phyloP scores from a whole-genome alignment of 1,140 invertebrate species.

The Lepidurus arcticus region DNA sequence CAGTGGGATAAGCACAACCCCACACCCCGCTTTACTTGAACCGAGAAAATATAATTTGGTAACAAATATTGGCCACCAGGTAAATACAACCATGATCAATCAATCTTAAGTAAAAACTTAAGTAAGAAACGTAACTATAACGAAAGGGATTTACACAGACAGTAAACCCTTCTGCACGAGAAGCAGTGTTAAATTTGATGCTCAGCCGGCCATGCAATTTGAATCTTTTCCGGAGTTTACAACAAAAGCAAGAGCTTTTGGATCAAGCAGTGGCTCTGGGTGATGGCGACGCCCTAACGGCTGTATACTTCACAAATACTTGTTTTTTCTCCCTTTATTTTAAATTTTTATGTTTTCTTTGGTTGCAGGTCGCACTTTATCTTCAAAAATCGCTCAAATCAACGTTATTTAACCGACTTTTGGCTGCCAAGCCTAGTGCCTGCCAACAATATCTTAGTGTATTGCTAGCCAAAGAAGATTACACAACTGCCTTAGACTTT shows the following conservation, averaged over 20 bases:
- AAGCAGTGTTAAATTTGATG: background rate
- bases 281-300: background rate
- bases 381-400: background rate
- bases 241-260: conserved; percentile 2
- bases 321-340: background rate
- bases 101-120: background rate
- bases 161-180: background rate
- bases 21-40: background rate
- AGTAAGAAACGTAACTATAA: background rate
- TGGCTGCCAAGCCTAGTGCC: background rate
- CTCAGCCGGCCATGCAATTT: background rate
- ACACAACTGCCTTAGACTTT: background rate
- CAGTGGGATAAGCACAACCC: background rate
- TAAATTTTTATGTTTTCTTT: background rate
- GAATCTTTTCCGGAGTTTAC: background rate
- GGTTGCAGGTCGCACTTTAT: background rate
- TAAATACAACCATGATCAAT: background rate
- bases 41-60: background rate
- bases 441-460: background rate
- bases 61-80: background rate
- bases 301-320: background rate
- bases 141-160: background rate
- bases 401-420: background rate
- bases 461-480: conserved; percentile 4
- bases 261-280: background rate